Conservation (phyloP, 2,797 vertebrate genomes). For the Manis pentadactyla region DNA sequence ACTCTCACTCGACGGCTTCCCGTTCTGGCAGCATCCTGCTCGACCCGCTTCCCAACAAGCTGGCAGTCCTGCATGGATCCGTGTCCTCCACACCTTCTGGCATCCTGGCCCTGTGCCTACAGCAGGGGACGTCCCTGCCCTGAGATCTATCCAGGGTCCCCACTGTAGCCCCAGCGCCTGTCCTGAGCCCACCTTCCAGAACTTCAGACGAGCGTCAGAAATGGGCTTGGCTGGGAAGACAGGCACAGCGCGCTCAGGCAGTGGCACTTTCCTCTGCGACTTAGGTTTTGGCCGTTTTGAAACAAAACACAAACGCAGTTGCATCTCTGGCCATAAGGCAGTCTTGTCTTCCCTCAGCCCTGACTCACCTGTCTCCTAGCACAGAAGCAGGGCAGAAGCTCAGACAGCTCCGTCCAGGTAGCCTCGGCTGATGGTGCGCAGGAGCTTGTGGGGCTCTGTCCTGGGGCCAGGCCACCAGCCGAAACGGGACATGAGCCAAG, state of each 20-base stretch:
- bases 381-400: background rate
- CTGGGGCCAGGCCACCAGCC: background rate
- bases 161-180: accelerated
- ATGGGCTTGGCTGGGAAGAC: accelerated
- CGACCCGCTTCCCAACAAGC: background rate
- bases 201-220: background rate
- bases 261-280: background rate
- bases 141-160: background rate
- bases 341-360: background rate
- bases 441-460: background rate
- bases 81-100: background rate
- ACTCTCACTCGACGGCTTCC: background rate
- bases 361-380: background rate
- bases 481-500: background rate
- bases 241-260: background rate
- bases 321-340: background rate
- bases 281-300: background rate
- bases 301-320: background rate
- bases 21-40: background rate
- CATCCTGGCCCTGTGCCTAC: background rate
- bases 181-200: background rate
- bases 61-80: background rate
- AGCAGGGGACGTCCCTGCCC: background rate
- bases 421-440: background rate
- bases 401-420: accelerated